Percentiles rank a stretch among this genome's conserved stretches.
phyloP scores from a whole-genome alignment of 2,113 vertebrate genomes.

The Hyaena hyaena region DNA sequence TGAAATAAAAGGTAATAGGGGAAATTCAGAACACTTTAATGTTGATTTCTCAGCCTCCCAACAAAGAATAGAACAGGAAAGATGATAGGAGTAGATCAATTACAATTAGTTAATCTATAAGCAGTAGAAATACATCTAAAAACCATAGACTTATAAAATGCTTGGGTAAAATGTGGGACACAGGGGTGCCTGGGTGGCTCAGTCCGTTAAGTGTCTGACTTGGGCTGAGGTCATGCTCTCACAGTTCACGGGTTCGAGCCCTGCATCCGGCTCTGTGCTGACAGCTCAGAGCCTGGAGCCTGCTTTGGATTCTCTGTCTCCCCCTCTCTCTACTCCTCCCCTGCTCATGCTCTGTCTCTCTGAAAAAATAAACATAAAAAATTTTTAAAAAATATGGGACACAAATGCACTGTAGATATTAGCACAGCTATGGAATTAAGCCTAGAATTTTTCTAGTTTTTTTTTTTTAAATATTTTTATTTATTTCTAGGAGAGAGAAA shows the following conservation, averaged over 20 bases:
- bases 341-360: too few species aligned
- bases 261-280: too few species aligned
- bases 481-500: too few species aligned
- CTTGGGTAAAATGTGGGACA: neutral
- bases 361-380: too few species aligned
- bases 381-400: neutral
- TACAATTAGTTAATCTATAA: neutral
- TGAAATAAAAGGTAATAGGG: constrained; percentile 3
- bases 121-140: neutral
- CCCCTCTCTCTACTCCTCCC: too few species aligned
- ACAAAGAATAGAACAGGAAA: neutral
- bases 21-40: neutral
- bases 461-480: too few species aligned
- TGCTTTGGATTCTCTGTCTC: too few species aligned
- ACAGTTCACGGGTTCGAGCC: too few species aligned
- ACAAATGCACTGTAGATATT: neutral
- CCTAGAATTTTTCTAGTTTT: neutral
- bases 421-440: neutral
- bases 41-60: neutral
- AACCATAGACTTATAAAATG: neutral
- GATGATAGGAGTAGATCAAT: neutral
- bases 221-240: too few species aligned
- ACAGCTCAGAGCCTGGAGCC: too few species aligned
- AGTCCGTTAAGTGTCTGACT: too few species aligned
- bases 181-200: too few species aligned